Base-by-base conservation (phyloP, 1,140 invertebrate species). In the Phocides pigmalion region DNA sequence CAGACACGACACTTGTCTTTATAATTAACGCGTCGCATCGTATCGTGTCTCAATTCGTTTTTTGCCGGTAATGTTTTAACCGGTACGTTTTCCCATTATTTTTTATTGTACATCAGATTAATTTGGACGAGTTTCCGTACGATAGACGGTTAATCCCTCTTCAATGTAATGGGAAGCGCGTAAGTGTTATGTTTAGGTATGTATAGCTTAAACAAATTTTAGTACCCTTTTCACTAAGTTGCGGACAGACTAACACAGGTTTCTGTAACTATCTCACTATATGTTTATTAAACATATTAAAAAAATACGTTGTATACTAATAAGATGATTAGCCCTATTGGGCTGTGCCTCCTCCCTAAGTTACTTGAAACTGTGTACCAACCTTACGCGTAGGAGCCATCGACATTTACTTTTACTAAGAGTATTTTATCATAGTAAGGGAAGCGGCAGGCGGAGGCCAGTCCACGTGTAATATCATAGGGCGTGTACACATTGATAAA, bases 1-100 rank as follows among this genome's bases (percentile, higher is more conserved):
- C 54, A 53, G 54, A 58, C 54, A 58, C 54, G 54, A 58, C 54
- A 44, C 54, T 58, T 41, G 54, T 58, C 54, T 58, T 58, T 19
- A 46, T 58, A 58, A 58, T 58, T 58, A 58, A 58, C 54, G 54
- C 54, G 41, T 58, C 54, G 46, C 46, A 20, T 47, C 46, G 20
- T 14, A 12, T 14, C 20, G 22, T 32, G 46, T 46, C 39, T 8
- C 6, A 12, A 16, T 44, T 42, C 41, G 44, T 16, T 56, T 58
- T 58, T 12, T n/a, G 11, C 20, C 20, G 50, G 20, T 42, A 56
- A 56, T 25, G 20, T 28, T 28, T 28, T n/a, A 56, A 56, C 8
- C 1, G 47, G 1, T 15, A 15, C 28, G 16, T 50, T 50, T 47
- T 50, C 28, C 25, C 14, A 16, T 49, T 50, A 17, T 50, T 32